Evolutionary conservation across 2,113 vertebrate genomes (phyloP), one percentile per base, ranked within the genome.

Genomic region (Mirza zaza): DNA sequence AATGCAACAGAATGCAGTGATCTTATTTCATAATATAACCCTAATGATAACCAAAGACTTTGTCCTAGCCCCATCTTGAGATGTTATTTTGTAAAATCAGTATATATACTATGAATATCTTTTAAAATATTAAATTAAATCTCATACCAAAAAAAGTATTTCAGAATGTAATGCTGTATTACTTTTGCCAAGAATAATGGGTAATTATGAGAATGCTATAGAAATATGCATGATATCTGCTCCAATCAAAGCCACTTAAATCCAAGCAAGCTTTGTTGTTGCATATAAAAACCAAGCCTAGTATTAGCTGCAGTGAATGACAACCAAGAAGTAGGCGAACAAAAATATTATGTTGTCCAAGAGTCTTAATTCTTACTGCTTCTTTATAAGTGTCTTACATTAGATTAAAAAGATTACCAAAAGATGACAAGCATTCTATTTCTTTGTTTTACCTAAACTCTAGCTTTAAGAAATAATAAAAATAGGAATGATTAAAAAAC

Each of bases 131-230:
- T 91, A 83, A 97, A 98, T 87, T 97, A 94, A 65, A 20, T 85
- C 98, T 98, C 85, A 92, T 94, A 97, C 94, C 96, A 55, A 88
- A 95, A 95, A 95, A 96, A 45, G 71, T 32, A 55, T 97, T 98
- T 98, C 57, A 96, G 92, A 98, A 96, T 89, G n/a, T 42, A 97
- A 86, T 83, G 83, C 92, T 61, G 82, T 96, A 63, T 96, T 96
- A 63, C 45, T 82, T 97, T 97, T 97, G 97, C 97, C 97, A 98
- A 98, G 97, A 98, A 98, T 98, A 98, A 98, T 77, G 97, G 94
- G 93, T 97, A 97, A 98, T 98, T 98, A 98, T 95, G 97, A 98
- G 79, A 94, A 95, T 98, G 98, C 97, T 97, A 55, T 95, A 96
- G 97, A 98, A 97, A 96, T 98, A 98, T 97, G 97, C 97, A 96